Conservation (phyloP, 30 jellyfish, hydroid and myxozoan genomes). For the Hydractinia echinata region DNA sequence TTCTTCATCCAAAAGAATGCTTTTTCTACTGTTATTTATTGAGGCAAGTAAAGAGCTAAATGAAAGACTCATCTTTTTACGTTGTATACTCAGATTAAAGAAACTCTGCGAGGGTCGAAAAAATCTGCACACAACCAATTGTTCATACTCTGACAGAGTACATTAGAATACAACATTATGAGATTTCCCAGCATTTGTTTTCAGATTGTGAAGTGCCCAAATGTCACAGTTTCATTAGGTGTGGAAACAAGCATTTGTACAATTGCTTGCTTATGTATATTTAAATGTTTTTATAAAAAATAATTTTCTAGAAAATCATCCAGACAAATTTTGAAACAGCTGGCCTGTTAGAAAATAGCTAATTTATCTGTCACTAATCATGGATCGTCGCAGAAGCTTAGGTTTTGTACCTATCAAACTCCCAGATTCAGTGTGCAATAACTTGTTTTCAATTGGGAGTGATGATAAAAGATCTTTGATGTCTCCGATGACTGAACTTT, state of each 20-base stretch:
- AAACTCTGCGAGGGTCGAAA: too few relatives aligned
- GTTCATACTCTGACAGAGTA: too few relatives aligned
- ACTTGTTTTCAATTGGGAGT: neutral
- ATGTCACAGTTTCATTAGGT: neutral
- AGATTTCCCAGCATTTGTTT: neutral
- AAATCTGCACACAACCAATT: too few relatives aligned
- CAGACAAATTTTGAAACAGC: neutral
- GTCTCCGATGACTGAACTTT: constrained; percentile 96
- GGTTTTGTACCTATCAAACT: constrained; percentile 7
- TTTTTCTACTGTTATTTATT: too few relatives aligned
- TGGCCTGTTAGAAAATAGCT: neutral
- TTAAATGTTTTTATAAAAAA: neutral
- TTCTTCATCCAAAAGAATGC: too few relatives aligned
- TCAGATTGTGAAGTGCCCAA: neutral
- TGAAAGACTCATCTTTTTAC: too few relatives aligned
- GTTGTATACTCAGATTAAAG: too few relatives aligned
- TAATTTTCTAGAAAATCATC: neutral
- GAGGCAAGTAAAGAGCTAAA: too few relatives aligned
- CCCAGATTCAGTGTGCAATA: neutral
- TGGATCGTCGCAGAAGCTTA: neutral
- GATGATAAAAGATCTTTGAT: constrained; percentile 42
- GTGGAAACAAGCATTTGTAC: neutral
- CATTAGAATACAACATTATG: too few relatives aligned
- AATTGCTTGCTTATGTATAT: neutral
- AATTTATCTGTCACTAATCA: neutral